Percentiles rank a stretch among this genome's conserved stretches.
Evolutionary conservation across 53 echinoderm and acorn worm genomes (phyloP).

Genomic region (Pentamera pediparva): DNA sequence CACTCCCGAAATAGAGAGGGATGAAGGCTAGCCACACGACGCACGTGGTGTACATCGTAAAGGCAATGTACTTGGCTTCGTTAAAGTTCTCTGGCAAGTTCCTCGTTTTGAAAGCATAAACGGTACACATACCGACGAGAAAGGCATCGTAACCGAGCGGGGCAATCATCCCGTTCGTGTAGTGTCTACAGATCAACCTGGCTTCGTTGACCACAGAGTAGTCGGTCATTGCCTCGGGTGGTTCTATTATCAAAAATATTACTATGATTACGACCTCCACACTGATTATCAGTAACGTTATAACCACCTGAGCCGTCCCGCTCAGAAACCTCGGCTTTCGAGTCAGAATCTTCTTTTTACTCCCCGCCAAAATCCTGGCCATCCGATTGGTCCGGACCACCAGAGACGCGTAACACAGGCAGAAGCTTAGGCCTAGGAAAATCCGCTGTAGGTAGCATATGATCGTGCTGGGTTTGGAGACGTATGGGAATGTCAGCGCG

Average conservation of each 20-base stretch:
- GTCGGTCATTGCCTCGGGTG: slow-evolving; percentile 57
- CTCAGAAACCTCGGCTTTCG: slow-evolving; percentile 84
- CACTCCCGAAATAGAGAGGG: slow-evolving; percentile 73
- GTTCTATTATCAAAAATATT: slow-evolving; percentile 58
- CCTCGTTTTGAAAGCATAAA: slow-evolving; percentile 94
- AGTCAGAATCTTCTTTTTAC: slow-evolving; percentile 95
- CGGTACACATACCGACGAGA: slow-evolving; percentile 80
- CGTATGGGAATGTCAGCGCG: slow-evolving; percentile 68
- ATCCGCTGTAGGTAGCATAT: slow-evolving; percentile 81
- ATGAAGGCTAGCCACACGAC: slow-evolving; percentile 97
- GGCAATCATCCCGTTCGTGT: slow-evolving; percentile 56
- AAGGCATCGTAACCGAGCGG: slow-evolving; percentile 80
- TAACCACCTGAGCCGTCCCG: slow-evolving; percentile 92
- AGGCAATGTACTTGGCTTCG: slow-evolving; percentile 97
- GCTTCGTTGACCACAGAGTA: slow-evolving; percentile 59
- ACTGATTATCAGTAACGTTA: slow-evolving; percentile 72
- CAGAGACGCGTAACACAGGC: slow-evolving; percentile 80
- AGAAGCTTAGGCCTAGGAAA: slow-evolving; percentile 80
- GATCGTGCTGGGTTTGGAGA: slow-evolving; percentile 58
- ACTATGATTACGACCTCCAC: slow-evolving; percentile 65
- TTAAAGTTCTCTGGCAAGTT: slow-evolving; percentile 98
- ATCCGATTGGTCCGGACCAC: slow-evolving; percentile 89
- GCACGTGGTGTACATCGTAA: slow-evolving; percentile 98
- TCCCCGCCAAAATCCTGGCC: slow-evolving; percentile 86
- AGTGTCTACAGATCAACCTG: slow-evolving; percentile 15